A percentile compares a stretch with the other conserved stretches of the same genome.
Evolutionary conservation across 2,113 vertebrate species (phyloP).

Genomic region (Ornithorhynchus anatinus): DNA sequence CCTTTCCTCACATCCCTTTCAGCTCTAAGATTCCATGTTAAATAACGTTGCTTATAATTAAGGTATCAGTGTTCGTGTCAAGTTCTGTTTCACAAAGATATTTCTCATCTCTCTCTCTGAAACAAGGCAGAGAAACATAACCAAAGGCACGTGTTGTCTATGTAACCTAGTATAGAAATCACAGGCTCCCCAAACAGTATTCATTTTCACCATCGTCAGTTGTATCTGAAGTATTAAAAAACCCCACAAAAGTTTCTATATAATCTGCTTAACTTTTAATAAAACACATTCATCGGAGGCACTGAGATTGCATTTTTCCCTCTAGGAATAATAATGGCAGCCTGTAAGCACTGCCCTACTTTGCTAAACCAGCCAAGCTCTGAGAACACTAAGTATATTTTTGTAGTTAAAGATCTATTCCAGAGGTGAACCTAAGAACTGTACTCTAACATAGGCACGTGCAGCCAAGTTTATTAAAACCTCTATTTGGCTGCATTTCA

Average conservation of each 20-base stretch:
- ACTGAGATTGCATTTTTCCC: conserved; percentile 14
- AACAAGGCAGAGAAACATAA: not conserved
- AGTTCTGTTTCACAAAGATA: not conserved
- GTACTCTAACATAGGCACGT: not conserved
- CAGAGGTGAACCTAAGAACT: conserved; percentile 43
- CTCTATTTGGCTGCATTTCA: conserved; percentile 47
- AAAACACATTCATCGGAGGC: not conserved
- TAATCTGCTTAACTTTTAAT: conserved; percentile 15
- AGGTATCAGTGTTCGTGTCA: too few relatives aligned
- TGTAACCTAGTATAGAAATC: too few relatives aligned
- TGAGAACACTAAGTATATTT: conserved; percentile 46
- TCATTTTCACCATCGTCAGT: too few relatives aligned
- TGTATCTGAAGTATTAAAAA: too few relatives aligned
- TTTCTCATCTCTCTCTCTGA: not conserved
- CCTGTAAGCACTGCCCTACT: conserved; percentile 18
- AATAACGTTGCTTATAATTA: too few relatives aligned
- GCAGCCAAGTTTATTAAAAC: conserved; percentile 42
- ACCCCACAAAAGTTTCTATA: not conserved
- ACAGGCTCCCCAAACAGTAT: too few relatives aligned
- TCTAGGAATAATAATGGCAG: not conserved
- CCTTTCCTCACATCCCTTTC: too few relatives aligned
- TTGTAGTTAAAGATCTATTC: conserved; percentile 36
- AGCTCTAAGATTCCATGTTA: too few relatives aligned
- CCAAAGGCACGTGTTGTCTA: not conserved
- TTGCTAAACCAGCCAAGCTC: not conserved